Evolutionary conservation across 2,888 invertebrate genomes (phyloP).

Genomic region (Dynastes grantii): DNA sequence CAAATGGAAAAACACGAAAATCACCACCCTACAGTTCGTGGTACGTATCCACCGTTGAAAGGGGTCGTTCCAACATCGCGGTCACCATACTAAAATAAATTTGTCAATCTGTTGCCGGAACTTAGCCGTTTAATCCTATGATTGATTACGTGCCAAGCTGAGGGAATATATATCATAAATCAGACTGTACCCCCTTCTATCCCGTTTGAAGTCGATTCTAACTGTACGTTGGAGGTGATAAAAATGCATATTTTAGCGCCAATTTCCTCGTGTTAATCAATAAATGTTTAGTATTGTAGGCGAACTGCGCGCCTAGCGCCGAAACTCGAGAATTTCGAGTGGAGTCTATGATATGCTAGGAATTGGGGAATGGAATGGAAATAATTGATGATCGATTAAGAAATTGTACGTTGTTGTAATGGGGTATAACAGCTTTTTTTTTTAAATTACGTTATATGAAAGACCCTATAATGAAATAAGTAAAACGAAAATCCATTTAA

Average conservation of each 20-base stretch:
- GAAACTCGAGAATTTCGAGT: too few relatives aligned
- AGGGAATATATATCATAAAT: slow-evolving; percentile 46
- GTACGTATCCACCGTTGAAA: background rate
- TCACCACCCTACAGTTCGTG: background rate
- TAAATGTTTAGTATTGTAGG: too few relatives aligned
- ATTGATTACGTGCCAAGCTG: slow-evolving; percentile 43
- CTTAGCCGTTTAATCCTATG: slow-evolving; percentile 43
- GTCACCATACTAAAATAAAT: slow-evolving; percentile 23
- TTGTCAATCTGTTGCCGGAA: slow-evolving; percentile 44
- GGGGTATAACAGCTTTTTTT: too few relatives aligned
- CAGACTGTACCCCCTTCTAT: background rate
- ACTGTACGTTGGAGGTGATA: background rate
- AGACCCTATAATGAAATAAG: too few relatives aligned
- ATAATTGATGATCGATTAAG: too few relatives aligned
- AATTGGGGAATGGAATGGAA: too few relatives aligned
- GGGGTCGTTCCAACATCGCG: background rate
- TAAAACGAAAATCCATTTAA: too few relatives aligned
- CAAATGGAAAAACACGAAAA: slow-evolving; percentile 29
- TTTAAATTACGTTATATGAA: too few relatives aligned
- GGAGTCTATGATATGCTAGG: too few relatives aligned
- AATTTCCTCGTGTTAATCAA: too few relatives aligned
- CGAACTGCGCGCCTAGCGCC: too few relatives aligned
- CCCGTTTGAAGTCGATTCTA: background rate
- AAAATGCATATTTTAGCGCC: background rate
- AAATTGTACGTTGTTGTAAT: too few relatives aligned